Base-by-base conservation (phyloP, 2,113 vertebrate species). In the Alligator mississippiensis region DNA sequence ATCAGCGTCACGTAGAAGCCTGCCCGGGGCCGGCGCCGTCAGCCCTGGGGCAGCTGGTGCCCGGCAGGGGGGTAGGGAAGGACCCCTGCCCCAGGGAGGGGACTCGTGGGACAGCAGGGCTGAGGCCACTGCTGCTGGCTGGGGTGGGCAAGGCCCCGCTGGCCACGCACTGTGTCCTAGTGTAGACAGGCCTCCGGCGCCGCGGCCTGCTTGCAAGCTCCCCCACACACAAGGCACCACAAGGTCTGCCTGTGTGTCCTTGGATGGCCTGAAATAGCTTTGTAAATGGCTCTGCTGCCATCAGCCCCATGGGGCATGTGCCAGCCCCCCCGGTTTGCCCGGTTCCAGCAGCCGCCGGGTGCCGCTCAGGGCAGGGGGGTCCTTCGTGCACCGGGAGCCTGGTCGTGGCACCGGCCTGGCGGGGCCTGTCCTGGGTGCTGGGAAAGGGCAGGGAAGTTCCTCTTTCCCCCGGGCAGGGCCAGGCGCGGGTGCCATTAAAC, bases 1-100 rank as follows among this genome's bases (percentile, higher is more conserved):
- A 99, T 98, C 95, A 98, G 93, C 4, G 97, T 98, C 80, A 99
- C 98, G 0, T 99, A 99, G 96, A 99, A 99, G 77, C 99, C 99
- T 99, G 38, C 47, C 57, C 68, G 3, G 0, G 80, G 66, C 62
- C 11, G 68, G 8, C 47, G 24, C 5, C 0, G 5, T 61, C 7
- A 14, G 72, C 28, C 66, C 28, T 61, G 16, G 70, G 68, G 38
- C 60, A 2, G 9, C 30, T 54, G 17, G 68, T 7, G 21, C 24
- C 10, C 5, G 25, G 17, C 4, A 9, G 34, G 47, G 59, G 17
- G 3, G 7, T 3, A 34, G 21, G 13, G 64, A 24, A 9, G 72
- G 78, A 18, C 64, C 30, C 75, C 1, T 0, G 66, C 1, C 3
- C 4, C 5, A 0, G 1, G 22, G 30, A 4, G 11, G 18, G 27